Percentiles rank a stretch among this genome's conserved stretches.
phyloP scores from a whole-genome alignment of 2,888 invertebrate species.

The Anorthoa munda region DNA sequence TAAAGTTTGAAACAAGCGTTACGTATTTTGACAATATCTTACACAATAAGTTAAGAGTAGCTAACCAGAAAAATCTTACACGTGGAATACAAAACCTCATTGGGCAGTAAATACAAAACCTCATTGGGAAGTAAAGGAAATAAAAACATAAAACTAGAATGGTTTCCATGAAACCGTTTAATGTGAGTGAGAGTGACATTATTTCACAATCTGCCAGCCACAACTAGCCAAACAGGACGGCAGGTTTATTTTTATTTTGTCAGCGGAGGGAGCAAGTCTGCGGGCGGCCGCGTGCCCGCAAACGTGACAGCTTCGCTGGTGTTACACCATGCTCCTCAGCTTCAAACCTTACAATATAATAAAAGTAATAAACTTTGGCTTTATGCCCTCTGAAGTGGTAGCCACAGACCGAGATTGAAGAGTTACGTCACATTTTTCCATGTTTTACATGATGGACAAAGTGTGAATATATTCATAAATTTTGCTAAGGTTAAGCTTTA shows the following conservation, averaged over 20 bases:
- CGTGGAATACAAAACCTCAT: background rate
- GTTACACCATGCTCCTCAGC: conserved; percentile 44
- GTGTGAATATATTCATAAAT: background rate
- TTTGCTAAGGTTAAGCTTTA: background rate
- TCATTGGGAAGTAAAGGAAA: background rate
- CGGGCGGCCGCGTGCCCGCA: conserved; percentile 39
- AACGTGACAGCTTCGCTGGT: conserved; percentile 46
- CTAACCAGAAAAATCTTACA: background rate
- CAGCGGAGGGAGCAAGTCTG: conserved; percentile 10
- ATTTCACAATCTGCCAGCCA: conserved; percentile 56
- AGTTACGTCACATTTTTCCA: background rate
- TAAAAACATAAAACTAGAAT: conserved; percentile 28
- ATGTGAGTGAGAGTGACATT: conserved; percentile 44
- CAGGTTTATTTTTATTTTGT: conserved; percentile 51
- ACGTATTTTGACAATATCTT: background rate
- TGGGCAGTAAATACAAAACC: background rate
- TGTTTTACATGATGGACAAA: background rate
- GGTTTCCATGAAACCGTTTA: conserved; percentile 14
- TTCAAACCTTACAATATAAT: conserved; percentile 38
- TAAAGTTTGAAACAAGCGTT: too few species aligned
- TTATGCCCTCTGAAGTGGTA: conserved; percentile 8
- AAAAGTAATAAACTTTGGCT: conserved; percentile 33
- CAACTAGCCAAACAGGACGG: conserved; percentile 38
- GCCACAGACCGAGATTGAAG: background rate
- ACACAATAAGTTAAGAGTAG: background rate